Conservation (phyloP, 1,140 invertebrate genomes). For the Littorina saxatilis region DNA sequence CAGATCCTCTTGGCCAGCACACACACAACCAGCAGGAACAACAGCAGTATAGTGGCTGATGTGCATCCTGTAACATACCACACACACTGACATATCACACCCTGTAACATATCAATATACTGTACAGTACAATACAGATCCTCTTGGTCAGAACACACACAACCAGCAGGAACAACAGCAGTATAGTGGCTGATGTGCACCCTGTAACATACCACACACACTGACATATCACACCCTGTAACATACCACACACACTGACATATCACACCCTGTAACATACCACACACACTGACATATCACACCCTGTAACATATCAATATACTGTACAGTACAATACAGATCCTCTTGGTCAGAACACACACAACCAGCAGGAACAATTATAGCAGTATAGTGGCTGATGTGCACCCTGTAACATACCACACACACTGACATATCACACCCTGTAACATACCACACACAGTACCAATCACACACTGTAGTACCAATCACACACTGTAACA, state of each 20-base stretch:
- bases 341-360: slow-evolving; percentile 89
- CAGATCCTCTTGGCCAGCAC: slow-evolving; percentile 90
- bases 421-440: too few relatives aligned
- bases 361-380: slow-evolving; percentile 84
- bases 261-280: slow-evolving; percentile 81
- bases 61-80: slow-evolving; percentile 80
- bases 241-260: too few relatives aligned
- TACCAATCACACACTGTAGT: slow-evolving; percentile 80
- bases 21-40: slow-evolving; percentile 84
- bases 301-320: too few relatives aligned
- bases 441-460: too few relatives aligned
- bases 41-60: slow-evolving; percentile 79
- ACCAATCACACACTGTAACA: too few relatives aligned
- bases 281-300: too few relatives aligned
- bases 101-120: too few relatives aligned
- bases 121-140: slow-evolving; percentile 83
- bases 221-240: too few relatives aligned
- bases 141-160: slow-evolving; percentile 89
- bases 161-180: slow-evolving; percentile 82
- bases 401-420: slow-evolving; percentile 81
- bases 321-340: slow-evolving; percentile 81
- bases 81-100: too few relatives aligned
- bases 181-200: slow-evolving; percentile 81
- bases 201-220: too few relatives aligned
- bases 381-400: slow-evolving; percentile 80